These are phyloP conservation scores for Anarrhichthys ocellatus DNA, from an alignment of 2,113 vertebrate species.

Conservation along the genomic window DNA sequence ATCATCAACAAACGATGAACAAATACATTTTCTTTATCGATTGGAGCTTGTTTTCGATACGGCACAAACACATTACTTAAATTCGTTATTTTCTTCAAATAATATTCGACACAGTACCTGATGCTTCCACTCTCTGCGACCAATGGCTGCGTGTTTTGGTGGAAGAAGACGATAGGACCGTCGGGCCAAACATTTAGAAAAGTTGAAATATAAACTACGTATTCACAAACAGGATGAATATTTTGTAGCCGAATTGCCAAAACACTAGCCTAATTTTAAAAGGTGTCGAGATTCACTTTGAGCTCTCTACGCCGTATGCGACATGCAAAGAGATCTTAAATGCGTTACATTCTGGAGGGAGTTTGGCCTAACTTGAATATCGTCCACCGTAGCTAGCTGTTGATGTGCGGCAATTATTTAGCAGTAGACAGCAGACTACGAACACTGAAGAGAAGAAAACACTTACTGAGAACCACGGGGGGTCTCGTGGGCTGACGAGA, in stretches of 20 bases:
- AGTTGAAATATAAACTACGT: neutral
- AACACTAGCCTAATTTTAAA: neutral
- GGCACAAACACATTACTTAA: neutral
- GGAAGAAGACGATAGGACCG: neutral
- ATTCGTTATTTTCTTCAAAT: too few species aligned
- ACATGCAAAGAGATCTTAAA: accelerated
- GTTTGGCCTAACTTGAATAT: neutral
- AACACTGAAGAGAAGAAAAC: neutral
- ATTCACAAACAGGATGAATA: neutral
- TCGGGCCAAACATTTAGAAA: constrained; percentile 31
- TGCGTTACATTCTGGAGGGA: neutral
- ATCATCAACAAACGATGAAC: neutral
- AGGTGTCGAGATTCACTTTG: neutral
- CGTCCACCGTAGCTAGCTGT: neutral
- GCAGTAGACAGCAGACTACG: neutral
- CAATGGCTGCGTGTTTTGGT: neutral
- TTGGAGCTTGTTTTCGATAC: neutral
- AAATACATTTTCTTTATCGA: neutral
- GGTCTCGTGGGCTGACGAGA: constrained; percentile 60
- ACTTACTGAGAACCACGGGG: constrained; percentile 86
- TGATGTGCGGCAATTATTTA: neutral
- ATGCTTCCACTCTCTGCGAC: neutral
- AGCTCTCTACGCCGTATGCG: accelerated
- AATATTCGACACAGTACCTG: neutral
- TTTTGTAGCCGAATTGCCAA: neutral